phyloP scores from a whole-genome alignment of 2,797 vertebrate species.

The Psittacula derbiana region DNA sequence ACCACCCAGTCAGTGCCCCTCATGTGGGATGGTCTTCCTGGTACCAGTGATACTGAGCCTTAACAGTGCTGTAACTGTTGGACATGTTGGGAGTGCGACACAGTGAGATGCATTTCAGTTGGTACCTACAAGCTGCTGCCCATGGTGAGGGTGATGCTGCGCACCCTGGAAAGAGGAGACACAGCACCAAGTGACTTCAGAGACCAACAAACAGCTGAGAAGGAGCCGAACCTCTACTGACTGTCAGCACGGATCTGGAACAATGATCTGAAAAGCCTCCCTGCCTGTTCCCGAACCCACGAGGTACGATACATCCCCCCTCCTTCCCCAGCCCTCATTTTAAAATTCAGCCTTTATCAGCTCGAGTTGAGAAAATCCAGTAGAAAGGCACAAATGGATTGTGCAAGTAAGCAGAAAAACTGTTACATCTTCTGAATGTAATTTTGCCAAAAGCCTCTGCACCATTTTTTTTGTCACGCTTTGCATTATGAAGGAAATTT shows the following conservation, averaged over 20 bases:
- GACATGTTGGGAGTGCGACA: rapidly evolving
- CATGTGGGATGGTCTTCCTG: rapidly evolving
- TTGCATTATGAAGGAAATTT: conserved; percentile 71
- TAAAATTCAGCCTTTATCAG: conserved; percentile 59
- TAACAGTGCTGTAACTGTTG: rapidly evolving
- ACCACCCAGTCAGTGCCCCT: not conserved
- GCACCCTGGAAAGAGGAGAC: rapidly evolving
- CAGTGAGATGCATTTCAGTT: rapidly evolving
- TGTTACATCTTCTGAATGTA: conserved; percentile 69
- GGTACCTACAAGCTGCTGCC: rapidly evolving
- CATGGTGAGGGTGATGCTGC: rapidly evolving
- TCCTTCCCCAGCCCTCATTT: not conserved
- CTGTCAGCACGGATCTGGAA: rapidly evolving
- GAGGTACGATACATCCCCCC: not conserved
- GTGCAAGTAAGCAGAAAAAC: conserved; percentile 74
- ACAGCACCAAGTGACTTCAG: not conserved
- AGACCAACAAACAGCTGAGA: not conserved
- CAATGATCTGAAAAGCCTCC: not conserved
- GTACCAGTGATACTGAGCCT: rapidly evolving
- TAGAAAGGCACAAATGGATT: conserved; percentile 70
- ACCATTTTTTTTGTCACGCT: conserved; percentile 70
- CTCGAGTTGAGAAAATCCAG: conserved; percentile 53
- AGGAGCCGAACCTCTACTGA: not conserved
- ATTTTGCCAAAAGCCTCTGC: conserved; percentile 72
- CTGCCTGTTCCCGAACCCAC: not conserved